Evolutionary conservation across 1,140 invertebrate species (phyloP).

Genomic region (Pseudomyrmex pallidus): DNA sequence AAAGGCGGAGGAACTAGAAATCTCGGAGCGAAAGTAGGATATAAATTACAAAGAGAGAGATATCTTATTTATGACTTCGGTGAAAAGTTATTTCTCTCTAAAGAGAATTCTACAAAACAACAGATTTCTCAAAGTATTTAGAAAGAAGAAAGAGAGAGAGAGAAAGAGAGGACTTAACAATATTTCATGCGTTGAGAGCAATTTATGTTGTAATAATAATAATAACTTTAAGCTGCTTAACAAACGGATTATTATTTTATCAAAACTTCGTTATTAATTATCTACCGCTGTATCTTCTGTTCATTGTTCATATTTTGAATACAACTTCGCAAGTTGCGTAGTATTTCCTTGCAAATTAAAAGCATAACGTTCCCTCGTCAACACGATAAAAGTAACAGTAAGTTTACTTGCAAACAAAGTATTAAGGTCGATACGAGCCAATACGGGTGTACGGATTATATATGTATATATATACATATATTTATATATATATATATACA

Average conservation of each 20-base stretch:
- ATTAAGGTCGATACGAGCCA: too few species aligned
- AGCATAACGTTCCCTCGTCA: background rate
- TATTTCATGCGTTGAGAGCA: background rate
- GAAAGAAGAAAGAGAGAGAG: too few species aligned
- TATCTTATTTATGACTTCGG: too few species aligned
- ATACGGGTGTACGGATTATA: too few species aligned
- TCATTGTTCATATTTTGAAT: background rate
- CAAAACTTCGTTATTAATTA: slow-evolving; percentile 11
- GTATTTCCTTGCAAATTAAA: slow-evolving; percentile 2
- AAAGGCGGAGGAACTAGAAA: too few species aligned
- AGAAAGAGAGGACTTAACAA: background rate
- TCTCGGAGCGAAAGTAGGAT: too few species aligned
- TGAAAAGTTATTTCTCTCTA: too few species aligned
- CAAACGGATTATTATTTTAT: slow-evolving; percentile 13
- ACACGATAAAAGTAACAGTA: background rate
- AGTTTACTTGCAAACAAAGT: background rate
- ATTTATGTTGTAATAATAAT: slow-evolving; percentile 7
- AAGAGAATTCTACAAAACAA: background rate
- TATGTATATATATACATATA: too few species aligned
- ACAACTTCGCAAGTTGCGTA: background rate
- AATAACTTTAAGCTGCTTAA: background rate
- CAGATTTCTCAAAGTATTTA: background rate
- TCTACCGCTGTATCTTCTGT: slow-evolving; percentile 18
- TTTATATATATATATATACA: too few species aligned
- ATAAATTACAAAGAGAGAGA: too few species aligned